A percentile compares a stretch with the other conserved stretches of the same genome.
Conservation (phyloP, 2,888 invertebrate species). For the Rhodophaea formosa region DNA sequence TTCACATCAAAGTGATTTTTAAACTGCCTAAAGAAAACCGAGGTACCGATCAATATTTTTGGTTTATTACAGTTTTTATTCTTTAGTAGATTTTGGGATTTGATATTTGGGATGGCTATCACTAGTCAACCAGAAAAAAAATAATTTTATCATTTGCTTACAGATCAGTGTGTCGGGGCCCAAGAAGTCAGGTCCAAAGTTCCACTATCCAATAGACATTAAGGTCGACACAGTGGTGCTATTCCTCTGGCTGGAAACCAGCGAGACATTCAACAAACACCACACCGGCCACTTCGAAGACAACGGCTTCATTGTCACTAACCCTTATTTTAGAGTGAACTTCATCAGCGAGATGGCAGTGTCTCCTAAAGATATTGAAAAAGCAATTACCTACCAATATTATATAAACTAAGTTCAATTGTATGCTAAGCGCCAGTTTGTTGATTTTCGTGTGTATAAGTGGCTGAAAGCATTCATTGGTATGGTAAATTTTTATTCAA, state of each 20-base stretch:
- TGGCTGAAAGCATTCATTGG: too few relatives aligned
- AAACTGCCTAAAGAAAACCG: too few relatives aligned
- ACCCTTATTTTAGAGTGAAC: slow-evolving; percentile 36
- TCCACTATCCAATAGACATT: slow-evolving; percentile 47
- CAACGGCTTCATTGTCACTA: slow-evolving; percentile 85
- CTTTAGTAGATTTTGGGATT: too few relatives aligned
- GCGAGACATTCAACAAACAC: slow-evolving; percentile 22
- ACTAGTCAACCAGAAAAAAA: too few relatives aligned
- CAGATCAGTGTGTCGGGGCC: slow-evolving; percentile 50
- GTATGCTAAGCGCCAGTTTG: background rate
- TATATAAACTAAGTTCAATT: slow-evolving; percentile 46
- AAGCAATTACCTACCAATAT: slow-evolving; percentile 56
- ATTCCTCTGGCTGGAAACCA: slow-evolving; percentile 86
- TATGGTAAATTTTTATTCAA: too few relatives aligned
- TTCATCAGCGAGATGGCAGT: slow-evolving; percentile 42
- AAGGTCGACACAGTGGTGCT: slow-evolving; percentile 79
- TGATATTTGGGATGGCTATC: too few relatives aligned
- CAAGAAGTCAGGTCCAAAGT: slow-evolving; percentile 24
- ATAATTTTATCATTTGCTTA: slow-evolving; percentile 24
- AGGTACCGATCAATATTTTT: too few relatives aligned
- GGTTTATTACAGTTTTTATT: too few relatives aligned
- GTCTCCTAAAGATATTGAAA: slow-evolving; percentile 39
- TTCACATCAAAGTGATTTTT: too few relatives aligned
- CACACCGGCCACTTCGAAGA: slow-evolving; percentile 85
- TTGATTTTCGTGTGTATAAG: too few relatives aligned